Evolutionary conservation across 2,888 invertebrate genomes (phyloP).

Genomic region (Charanyca ferruginea): DNA sequence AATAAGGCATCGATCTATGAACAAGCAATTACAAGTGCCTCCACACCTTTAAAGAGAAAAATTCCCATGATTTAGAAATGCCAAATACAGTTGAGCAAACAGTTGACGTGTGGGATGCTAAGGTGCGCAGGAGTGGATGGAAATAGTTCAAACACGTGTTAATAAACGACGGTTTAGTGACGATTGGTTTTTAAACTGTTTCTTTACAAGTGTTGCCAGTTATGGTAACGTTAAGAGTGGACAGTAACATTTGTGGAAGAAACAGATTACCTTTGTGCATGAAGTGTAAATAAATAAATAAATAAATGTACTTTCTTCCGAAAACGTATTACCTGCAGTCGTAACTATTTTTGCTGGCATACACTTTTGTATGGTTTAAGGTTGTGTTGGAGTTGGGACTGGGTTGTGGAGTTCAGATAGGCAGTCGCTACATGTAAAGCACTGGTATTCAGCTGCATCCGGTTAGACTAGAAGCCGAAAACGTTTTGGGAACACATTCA

Average conservation of each 20-base stretch:
- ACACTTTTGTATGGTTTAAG: too few relatives aligned
- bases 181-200: constrained; percentile 46
- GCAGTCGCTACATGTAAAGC: too few relatives aligned
- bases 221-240: neutral
- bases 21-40: constrained; percentile 13
- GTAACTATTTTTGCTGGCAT: too few relatives aligned
- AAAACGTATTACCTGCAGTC: neutral
- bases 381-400: too few relatives aligned
- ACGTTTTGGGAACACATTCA: too few relatives aligned
- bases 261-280: constrained; percentile 22
- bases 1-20: constrained; percentile 15
- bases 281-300: too few relatives aligned
- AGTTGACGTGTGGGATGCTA: constrained; percentile 45
- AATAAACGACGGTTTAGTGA: constrained; percentile 25
- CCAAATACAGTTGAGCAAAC: constrained; percentile 64
- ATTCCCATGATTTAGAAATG: constrained; percentile 56
- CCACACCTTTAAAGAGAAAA: constrained; percentile 34
- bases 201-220: constrained; percentile 9
- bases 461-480: too few relatives aligned
- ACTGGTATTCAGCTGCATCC: too few relatives aligned
- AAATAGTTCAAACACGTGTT: constrained; percentile 51
- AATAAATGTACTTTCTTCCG: too few relatives aligned
- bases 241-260: constrained; percentile 4
- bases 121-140: constrained; percentile 42
- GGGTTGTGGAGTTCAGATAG: too few relatives aligned